Evolutionary conservation across 1,140 invertebrate species (phyloP).

Genomic region (Drosophila chauvacae): DNA sequence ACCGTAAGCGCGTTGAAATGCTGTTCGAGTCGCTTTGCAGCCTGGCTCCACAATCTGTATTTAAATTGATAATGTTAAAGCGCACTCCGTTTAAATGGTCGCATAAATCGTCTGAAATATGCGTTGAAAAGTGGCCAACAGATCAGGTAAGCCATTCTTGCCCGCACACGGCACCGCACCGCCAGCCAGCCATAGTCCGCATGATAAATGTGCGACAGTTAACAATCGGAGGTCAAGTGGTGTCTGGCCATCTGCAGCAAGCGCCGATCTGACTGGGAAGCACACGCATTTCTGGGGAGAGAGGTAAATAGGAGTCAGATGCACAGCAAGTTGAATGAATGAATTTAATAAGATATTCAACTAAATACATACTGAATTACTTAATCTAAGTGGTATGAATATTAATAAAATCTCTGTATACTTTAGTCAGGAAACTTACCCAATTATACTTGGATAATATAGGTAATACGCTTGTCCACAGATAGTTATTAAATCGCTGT

Average conservation of each 20-base stretch:
- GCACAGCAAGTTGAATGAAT: background rate
- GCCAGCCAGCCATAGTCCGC: background rate
- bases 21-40: constrained; percentile 53
- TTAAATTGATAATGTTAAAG: constrained; percentile 68
- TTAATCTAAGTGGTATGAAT: background rate
- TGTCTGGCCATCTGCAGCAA: constrained; percentile 13
- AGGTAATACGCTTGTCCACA: background rate
- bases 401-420: background rate
- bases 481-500: background rate
- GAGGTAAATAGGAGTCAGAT: background rate
- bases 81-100: constrained; percentile 43
- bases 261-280: constrained; percentile 36
- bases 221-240: constrained; percentile 47
- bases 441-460: background rate
- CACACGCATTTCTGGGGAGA: constrained; percentile 17
- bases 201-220: constrained; percentile 55
- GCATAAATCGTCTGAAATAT: constrained; percentile 46
- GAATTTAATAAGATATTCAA: background rate
- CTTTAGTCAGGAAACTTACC: background rate
- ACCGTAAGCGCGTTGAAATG: constrained; percentile 75
- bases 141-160: constrained; percentile 28
- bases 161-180: background rate
- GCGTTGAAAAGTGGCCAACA: constrained; percentile 50
- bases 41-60: constrained; percentile 34
- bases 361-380: too few relatives aligned